Percentiles rank a stretch among this genome's conserved stretches.
Evolutionary conservation across 2,888 invertebrate genomes (phyloP).

Genomic region (Plebejus melissa): DNA sequence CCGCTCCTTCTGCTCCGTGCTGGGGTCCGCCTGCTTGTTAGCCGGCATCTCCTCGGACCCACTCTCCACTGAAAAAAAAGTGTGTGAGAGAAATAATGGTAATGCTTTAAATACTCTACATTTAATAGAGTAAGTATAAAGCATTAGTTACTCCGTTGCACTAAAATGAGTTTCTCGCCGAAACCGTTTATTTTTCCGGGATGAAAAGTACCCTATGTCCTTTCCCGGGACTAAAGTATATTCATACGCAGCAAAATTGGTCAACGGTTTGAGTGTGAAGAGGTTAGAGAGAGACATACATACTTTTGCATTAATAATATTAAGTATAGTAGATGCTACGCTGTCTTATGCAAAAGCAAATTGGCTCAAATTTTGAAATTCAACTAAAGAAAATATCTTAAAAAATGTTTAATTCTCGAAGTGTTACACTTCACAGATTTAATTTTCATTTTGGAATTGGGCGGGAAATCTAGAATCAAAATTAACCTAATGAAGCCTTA

Average conservation of each 20-base stretch:
- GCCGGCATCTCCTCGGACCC: slow-evolving; percentile 67
- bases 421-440: neutral
- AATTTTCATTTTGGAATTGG: neutral
- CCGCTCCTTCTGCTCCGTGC: slow-evolving; percentile 84
- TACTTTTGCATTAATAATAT: too few relatives aligned
- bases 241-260: too few relatives aligned
- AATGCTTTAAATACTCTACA: too few relatives aligned
- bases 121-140: too few relatives aligned
- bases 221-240: too few relatives aligned
- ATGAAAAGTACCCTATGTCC: too few relatives aligned
- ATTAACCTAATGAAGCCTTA: neutral
- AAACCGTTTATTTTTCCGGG: too few relatives aligned
- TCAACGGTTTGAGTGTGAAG: too few relatives aligned
- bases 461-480: neutral
- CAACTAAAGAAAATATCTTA: neutral
- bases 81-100: neutral
- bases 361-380: neutral
- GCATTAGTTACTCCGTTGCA: too few relatives aligned
- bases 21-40: slow-evolving; percentile 54
- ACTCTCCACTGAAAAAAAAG: slow-evolving; percentile 48
- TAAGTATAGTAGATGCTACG: neutral
- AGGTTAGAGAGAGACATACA: too few relatives aligned
- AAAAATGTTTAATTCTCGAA: too few relatives aligned
- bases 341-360: neutral
- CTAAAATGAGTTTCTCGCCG: too few relatives aligned